phyloP scores from a whole-genome alignment of 1,140 invertebrate genomes.

The Lasaia peninsularis region DNA sequence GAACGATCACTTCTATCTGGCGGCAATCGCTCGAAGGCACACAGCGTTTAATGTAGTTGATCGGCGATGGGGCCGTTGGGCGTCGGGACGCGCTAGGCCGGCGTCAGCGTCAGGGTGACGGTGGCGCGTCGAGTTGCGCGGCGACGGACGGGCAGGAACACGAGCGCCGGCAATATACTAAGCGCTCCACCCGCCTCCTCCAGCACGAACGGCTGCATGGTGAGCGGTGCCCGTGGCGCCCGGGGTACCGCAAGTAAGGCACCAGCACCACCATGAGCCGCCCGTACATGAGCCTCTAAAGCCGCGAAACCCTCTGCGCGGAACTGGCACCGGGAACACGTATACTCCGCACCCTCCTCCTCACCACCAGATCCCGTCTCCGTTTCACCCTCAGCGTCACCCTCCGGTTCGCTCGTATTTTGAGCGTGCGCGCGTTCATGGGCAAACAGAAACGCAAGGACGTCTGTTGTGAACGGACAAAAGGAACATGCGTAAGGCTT shows the following conservation, averaged over 20 bases:
- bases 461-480: slow-evolving; percentile 92
- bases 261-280: slow-evolving; percentile 80
- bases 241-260: slow-evolving; percentile 82
- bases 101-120: slow-evolving; percentile 93
- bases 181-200: slow-evolving; percentile 80
- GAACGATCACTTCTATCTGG: slow-evolving; percentile 67
- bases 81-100: slow-evolving; percentile 80
- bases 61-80: slow-evolving; percentile 41
- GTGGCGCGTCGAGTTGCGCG: slow-evolving; percentile 88
- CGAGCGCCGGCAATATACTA: slow-evolving; percentile 90
- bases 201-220: slow-evolving; percentile 93
- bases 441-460: slow-evolving; percentile 92
- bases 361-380: slow-evolving; percentile 43
- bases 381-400: slow-evolving; percentile 34
- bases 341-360: slow-evolving; percentile 60
- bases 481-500: slow-evolving; percentile 93
- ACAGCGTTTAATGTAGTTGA: slow-evolving; percentile 75
- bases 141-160: slow-evolving; percentile 93
- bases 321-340: slow-evolving; percentile 84
- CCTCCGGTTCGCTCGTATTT: slow-evolving; percentile 38
- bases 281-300: slow-evolving; percentile 82
- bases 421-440: slow-evolving; percentile 91
- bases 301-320: slow-evolving; percentile 80
- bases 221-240: slow-evolving; percentile 79
- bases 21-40: slow-evolving; percentile 75